phyloP scores from a whole-genome alignment of 1,140 invertebrate genomes.

The Drosophila teissieri region DNA sequence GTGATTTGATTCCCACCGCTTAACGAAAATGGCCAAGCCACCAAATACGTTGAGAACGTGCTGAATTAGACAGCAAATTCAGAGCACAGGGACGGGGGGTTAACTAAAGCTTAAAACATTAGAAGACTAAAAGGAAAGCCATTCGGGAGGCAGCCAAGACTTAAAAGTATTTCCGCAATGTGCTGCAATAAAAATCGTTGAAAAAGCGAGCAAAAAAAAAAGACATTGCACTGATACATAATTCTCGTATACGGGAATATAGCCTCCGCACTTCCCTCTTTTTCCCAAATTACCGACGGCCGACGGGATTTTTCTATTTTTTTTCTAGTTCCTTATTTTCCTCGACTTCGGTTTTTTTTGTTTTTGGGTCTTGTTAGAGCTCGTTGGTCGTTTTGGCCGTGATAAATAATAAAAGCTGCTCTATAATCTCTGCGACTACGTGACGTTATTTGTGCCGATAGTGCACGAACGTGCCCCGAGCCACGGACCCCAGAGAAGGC shows the following conservation, averaged over 20 bases:
- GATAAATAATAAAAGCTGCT: conserved; percentile 84
- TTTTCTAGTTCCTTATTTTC: not conserved
- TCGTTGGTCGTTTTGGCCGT: conserved; percentile 75
- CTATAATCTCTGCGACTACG: conserved; percentile 84
- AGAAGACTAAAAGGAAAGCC: conserved; percentile 72
- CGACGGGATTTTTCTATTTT: conserved; percentile 68
- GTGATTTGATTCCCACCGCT: conserved; percentile 54
- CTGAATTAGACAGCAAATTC: conserved; percentile 51
- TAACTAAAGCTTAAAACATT: conserved; percentile 68
- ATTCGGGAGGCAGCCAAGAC: conserved; percentile 75
- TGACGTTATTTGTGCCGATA: conserved; percentile 84
- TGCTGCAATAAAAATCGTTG: conserved; percentile 81
- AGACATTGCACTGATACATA: conserved; percentile 31
- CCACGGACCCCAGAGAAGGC: conserved; percentile 5
- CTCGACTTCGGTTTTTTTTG: conserved; percentile 1
- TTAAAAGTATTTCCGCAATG: conserved; percentile 83
- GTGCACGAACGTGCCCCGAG: conserved; percentile 78
- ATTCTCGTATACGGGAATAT: conserved; percentile 9
- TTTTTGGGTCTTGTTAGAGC: conserved; percentile 70
- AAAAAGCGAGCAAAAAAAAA: conserved; percentile 47
- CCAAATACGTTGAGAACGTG: conserved; percentile 49
- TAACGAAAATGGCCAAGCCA: conserved; percentile 24
- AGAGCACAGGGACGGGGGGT: not conserved
- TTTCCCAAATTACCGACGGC: conserved; percentile 48
- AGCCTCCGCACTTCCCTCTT: conserved; percentile 6